Percentiles rank a stretch among this genome's conserved stretches.
Conservation (phyloP, 64 coral and sea anemone species). For the Platygyra sinensis region DNA sequence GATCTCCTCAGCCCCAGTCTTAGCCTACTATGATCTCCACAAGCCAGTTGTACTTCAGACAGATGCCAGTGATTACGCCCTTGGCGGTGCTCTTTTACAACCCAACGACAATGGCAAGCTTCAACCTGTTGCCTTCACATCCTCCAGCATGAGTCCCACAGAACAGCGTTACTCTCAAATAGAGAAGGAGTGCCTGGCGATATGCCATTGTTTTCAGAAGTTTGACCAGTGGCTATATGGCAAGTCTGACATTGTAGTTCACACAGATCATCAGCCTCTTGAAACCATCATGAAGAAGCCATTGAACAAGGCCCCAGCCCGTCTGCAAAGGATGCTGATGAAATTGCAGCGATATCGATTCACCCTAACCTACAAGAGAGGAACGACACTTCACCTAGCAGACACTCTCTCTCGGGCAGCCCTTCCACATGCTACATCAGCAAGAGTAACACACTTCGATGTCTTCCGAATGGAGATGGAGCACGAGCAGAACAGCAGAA, state of each 20-base stretch:
- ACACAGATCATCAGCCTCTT: slow-evolving; percentile 41
- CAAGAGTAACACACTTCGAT: too few species aligned
- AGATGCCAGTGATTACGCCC: too few species aligned
- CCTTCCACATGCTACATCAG: background rate
- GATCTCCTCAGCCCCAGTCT: too few species aligned
- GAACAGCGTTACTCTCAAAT: slow-evolving; percentile 58
- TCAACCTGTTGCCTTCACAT: too few species aligned
- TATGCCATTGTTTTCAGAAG: slow-evolving; percentile 59
- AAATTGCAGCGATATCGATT: too few species aligned
- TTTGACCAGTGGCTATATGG: slow-evolving; percentile 67
- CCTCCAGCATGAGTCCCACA: too few species aligned
- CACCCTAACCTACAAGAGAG: background rate
- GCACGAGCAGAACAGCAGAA: too few species aligned
- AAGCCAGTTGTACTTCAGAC: too few species aligned
- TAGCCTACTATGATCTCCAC: too few species aligned
- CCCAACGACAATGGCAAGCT: too few species aligned
- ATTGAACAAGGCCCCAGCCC: slow-evolving; percentile 30
- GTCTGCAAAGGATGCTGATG: slow-evolving; percentile 58
- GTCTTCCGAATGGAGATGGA: too few species aligned
- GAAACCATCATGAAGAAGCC: slow-evolving; percentile 66
- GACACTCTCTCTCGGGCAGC: background rate
- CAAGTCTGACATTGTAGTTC: slow-evolving; percentile 58
- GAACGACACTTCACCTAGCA: background rate
- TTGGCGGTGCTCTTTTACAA: too few species aligned
- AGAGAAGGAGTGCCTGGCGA: slow-evolving; percentile 54